Evolutionary conservation across 2,888 invertebrate species (phyloP).

Genomic region (Athetis lepigone): DNA sequence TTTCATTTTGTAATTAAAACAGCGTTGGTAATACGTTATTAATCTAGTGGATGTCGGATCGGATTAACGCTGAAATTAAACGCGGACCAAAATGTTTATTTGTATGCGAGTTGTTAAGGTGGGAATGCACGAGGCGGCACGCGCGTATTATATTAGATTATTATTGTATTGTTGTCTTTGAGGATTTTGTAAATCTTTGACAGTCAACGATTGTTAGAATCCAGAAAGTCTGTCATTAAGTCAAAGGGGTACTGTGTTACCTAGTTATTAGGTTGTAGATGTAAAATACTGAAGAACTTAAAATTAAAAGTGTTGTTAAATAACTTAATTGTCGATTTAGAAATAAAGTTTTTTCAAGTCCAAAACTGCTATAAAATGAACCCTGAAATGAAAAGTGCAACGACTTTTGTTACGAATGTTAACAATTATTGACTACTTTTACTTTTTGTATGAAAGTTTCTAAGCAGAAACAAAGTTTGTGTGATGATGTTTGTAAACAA

Average conservation of each 20-base stretch:
- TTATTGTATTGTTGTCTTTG: background rate
- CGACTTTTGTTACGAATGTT: background rate
- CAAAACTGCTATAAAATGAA: background rate
- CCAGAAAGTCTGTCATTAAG: too few relatives aligned
- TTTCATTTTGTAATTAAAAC: conserved; percentile 46
- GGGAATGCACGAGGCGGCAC: background rate
- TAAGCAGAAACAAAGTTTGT: background rate
- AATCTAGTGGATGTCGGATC: conserved; percentile 25
- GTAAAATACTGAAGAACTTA: too few relatives aligned
- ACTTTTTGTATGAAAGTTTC: conserved; percentile 1
- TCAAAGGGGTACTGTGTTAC: too few relatives aligned
- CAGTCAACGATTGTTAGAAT: too few relatives aligned
- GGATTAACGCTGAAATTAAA: conserved; percentile 44
- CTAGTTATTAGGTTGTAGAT: too few relatives aligned
- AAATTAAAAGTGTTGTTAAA: too few relatives aligned
- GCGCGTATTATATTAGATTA: background rate
- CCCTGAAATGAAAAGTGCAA: conserved; percentile 11
- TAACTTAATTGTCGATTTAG: background rate
- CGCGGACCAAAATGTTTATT: conserved; percentile 10
- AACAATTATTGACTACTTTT: too few relatives aligned
- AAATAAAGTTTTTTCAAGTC: background rate
- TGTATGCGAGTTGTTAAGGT: conserved; percentile 15
- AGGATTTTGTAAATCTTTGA: background rate
- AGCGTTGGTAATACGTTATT: conserved; percentile 16
- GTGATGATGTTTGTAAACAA: background rate